Conservation (phyloP, 2,888 invertebrate genomes). For the Mamestra brassicae region DNA sequence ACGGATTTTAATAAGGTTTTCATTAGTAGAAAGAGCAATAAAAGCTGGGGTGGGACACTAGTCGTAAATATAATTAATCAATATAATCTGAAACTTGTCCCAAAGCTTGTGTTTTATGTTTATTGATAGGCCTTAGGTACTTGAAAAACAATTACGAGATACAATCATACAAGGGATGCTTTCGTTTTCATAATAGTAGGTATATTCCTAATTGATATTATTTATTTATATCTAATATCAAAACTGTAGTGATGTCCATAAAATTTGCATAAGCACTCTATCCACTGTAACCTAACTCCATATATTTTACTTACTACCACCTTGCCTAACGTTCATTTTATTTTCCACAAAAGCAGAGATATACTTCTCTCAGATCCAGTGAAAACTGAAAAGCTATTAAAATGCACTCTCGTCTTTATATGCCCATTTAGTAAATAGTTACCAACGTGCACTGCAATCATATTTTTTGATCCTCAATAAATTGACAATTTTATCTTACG, state of each 20-base stretch:
- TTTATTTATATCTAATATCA: not conserved
- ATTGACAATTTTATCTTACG: slow-evolving; percentile 81
- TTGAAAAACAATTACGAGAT: too few species aligned
- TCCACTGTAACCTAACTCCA: not conserved
- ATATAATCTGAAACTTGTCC: too few species aligned
- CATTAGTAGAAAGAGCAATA: too few species aligned
- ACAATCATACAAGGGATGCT: too few species aligned
- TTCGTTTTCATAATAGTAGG: too few species aligned
- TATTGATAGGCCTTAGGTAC: too few species aligned
- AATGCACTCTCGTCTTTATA: slow-evolving; percentile 52
- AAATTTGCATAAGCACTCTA: not conserved
- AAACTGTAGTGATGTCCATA: not conserved
- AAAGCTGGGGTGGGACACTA: too few species aligned
- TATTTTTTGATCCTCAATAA: slow-evolving; percentile 80
- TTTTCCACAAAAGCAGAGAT: slow-evolving; percentile 24
- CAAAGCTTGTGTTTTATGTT: too few species aligned
- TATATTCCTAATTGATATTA: too few species aligned
- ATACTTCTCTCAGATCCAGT: slow-evolving; percentile 19
- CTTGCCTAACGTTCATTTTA: slow-evolving; percentile 22
- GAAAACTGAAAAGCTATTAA: slow-evolving; percentile 49
- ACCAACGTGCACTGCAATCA: slow-evolving; percentile 68
- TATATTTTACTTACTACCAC: not conserved
- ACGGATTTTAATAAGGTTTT: too few species aligned
- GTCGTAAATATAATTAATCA: too few species aligned
- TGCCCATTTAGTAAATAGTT: slow-evolving; percentile 64